Evolutionary conservation across 2,888 invertebrate species (phyloP).

Genomic region (Aspidiotus rigidus): DNA sequence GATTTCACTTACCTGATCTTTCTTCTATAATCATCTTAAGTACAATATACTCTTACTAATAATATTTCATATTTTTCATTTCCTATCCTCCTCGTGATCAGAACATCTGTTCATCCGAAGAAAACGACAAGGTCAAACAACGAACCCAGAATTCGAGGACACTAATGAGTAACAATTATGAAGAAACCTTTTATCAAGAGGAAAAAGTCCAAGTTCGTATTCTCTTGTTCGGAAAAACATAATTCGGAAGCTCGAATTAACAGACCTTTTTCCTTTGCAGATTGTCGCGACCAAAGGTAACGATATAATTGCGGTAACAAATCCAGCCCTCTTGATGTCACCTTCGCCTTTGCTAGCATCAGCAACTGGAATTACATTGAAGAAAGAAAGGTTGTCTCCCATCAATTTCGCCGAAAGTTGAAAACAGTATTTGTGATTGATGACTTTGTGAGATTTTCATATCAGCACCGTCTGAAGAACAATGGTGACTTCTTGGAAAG

Average conservation of each 20-base stretch:
- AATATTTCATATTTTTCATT: no score
- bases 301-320: conserved; percentile 80
- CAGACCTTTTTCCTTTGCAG: conserved; percentile 43
- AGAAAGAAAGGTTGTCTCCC: conserved; percentile 34
- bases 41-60: no score
- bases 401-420: conserved; percentile 1
- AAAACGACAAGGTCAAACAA: conserved; percentile 6
- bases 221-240: neutral
- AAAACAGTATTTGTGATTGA: neutral
- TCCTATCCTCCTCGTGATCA: neutral
- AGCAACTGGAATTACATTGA: conserved; percentile 8
- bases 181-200: conserved; percentile 12
- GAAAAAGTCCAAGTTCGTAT: conserved; percentile 20
- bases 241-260: neutral
- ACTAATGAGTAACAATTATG: neutral
- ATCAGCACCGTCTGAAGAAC: no score
- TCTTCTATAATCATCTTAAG: no score
- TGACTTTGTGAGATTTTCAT: no score
- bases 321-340: conserved; percentile 67
- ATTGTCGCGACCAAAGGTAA: conserved; percentile 76
- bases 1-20: no score
- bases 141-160: neutral
- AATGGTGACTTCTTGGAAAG: no score
- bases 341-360: conserved; percentile 39
- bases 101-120: conserved; percentile 15